A percentile compares a stretch with the other conserved stretches of the same genome.
Evolutionary conservation across 2,797 vertebrate species (phyloP).

Genomic region (Arrhamphus sclerolepis): DNA sequence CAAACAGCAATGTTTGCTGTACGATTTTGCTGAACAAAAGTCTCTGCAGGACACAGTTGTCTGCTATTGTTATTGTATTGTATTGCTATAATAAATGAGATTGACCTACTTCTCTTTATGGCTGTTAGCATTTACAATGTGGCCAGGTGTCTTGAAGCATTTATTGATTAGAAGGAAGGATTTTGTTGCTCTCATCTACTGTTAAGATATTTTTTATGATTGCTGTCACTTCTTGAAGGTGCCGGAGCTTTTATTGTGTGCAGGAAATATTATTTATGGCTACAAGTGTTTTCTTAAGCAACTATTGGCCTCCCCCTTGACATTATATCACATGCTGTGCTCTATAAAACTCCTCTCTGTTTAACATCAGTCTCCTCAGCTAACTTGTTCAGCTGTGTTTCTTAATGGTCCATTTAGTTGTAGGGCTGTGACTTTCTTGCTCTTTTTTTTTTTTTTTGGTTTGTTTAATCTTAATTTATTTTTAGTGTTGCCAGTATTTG

Average conservation of each 20-base stretch:
- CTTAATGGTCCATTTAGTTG: conserved; percentile 19
- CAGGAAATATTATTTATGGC: no score
- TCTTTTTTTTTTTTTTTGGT: conserved; percentile 20
- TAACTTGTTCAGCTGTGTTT: conserved; percentile 36
- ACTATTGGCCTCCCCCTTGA: no score
- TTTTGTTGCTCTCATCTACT: conserved; percentile 5
- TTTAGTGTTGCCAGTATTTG: conserved; percentile 33
- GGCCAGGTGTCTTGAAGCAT: not conserved
- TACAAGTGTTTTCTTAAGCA: no score
- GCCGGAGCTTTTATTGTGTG: no score
- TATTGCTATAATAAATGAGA: conserved; percentile 40
- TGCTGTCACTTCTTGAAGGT: not conserved
- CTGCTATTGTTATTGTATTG: conserved; percentile 9
- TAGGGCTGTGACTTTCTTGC: conserved; percentile 5
- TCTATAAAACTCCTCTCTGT: conserved; percentile 60
- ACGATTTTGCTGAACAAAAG: not conserved
- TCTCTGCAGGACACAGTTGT: not conserved
- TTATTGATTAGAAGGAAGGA: no score
- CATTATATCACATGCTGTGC: conserved; percentile 54
- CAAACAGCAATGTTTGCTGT: conserved; percentile 6
- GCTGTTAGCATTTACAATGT: conserved; percentile 30
- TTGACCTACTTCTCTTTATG: conserved; percentile 36
- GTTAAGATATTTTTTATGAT: not conserved
- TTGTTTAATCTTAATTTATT: conserved; percentile 17
- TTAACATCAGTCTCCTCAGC: conserved; percentile 41